A percentile compares a stretch with the other conserved stretches of the same genome.
phyloP scores from a whole-genome alignment of 2,888 invertebrate species.

The Harmothoe impar region DNA sequence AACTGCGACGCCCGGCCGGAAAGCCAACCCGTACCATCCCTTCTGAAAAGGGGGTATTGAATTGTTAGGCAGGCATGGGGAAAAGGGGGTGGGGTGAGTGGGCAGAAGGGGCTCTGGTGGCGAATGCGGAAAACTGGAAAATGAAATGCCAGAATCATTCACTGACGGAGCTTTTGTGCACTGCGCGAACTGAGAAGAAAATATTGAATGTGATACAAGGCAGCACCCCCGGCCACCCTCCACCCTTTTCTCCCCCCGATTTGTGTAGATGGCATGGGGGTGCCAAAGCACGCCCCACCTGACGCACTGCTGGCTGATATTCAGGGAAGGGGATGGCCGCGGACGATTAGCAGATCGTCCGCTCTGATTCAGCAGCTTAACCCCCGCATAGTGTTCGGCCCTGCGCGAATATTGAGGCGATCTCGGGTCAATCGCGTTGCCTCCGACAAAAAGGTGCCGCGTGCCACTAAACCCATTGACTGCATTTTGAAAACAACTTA shows the following conservation, averaged over 20 bases:
- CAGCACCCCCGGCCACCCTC: not conserved
- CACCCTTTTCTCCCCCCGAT: constrained; percentile 32
- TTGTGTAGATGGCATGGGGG: not conserved
- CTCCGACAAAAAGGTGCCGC: constrained; percentile 44
- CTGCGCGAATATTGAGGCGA: constrained; percentile 40
- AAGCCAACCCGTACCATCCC: not conserved
- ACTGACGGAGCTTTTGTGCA: constrained; percentile 7
- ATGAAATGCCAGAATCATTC: constrained; percentile 36
- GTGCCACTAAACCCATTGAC: constrained; percentile 30
- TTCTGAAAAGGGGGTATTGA: not conserved
- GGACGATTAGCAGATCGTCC: constrained; percentile 32
- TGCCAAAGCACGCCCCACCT: not conserved
- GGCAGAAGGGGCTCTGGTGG: not conserved
- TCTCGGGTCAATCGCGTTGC: constrained; percentile 39
- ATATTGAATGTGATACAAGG: constrained; percentile 62
- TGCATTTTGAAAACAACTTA: constrained; percentile 58
- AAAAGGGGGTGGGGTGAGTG: not conserved
- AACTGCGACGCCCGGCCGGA: not conserved
- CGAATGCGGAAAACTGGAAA: constrained; percentile 51
- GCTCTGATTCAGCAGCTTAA: constrained; percentile 30
- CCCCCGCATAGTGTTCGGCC: constrained; percentile 40
- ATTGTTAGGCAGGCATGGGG: not conserved
- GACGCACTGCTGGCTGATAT: constrained; percentile 2
- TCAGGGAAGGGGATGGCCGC: not conserved
- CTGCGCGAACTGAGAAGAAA: constrained; percentile 46